Percentiles rank a stretch among this genome's conserved stretches.
Conservation (phyloP, 2,113 vertebrate genomes). For the Crypturellus undulatus region DNA sequence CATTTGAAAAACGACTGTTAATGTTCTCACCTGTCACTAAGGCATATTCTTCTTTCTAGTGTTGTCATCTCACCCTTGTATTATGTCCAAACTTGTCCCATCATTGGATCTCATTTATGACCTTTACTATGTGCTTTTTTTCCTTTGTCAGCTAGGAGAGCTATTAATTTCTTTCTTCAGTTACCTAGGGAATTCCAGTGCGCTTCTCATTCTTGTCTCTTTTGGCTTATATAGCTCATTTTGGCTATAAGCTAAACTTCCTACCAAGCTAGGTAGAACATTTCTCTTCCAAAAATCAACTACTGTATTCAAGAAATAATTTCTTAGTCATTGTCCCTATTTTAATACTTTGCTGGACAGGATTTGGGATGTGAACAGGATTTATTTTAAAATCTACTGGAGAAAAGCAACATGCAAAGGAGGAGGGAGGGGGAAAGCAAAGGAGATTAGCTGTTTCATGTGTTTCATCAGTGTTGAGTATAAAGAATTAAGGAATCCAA, state of each 20-base stretch:
- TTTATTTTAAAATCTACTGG: neutral
- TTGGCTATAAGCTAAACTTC: neutral
- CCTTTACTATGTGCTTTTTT: neutral
- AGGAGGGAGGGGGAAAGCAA: neutral
- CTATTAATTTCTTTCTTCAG: neutral
- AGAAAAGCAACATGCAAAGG: neutral
- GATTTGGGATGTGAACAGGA: neutral
- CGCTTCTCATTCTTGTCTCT: neutral
- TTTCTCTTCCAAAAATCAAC: neutral
- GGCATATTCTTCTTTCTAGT: neutral
- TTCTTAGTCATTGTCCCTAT: neutral
- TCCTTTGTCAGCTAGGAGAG: neutral
- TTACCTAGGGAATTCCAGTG: neutral
- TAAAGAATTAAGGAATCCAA: neutral
- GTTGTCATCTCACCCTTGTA: neutral
- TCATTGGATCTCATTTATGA: neutral
- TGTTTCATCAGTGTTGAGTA: neutral
- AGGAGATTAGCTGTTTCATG: neutral
- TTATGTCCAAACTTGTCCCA: neutral
- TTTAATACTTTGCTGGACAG: neutral
- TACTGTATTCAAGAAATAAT: neutral
- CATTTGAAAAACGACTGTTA: neutral
- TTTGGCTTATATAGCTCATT: neutral
- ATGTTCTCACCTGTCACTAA: neutral
- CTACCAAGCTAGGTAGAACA: no score